These are phyloP conservation scores for Drosophila kohkoa DNA, from an alignment of 1,140 invertebrate species.

Conservation along the genomic window DNA sequence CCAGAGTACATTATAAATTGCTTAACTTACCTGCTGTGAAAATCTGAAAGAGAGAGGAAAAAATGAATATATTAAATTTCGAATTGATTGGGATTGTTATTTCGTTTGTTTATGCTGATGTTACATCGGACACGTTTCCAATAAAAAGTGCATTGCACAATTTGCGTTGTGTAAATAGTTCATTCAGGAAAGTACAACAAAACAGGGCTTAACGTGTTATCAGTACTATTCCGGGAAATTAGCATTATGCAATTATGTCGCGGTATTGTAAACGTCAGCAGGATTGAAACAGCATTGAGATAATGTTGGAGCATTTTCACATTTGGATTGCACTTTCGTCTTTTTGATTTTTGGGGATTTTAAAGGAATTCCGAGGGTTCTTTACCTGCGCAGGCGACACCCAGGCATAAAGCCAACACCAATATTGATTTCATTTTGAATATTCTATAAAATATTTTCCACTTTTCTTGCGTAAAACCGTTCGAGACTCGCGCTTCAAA, in stretches of 20 bases:
- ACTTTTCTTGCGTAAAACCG: conserved; percentile 47
- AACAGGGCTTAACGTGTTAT: neutral
- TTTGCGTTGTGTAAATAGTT: conserved; percentile 59
- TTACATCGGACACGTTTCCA: conserved; percentile 33
- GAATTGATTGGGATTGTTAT: neutral
- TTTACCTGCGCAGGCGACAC: conserved; percentile 77
- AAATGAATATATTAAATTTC: conserved; percentile 8
- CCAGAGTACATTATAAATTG: too few species aligned
- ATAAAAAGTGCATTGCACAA: conserved; percentile 53
- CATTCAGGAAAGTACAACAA: conserved; percentile 45
- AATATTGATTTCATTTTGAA: conserved; percentile 72
- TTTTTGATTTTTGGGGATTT: neutral
- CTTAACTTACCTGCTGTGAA: conserved; percentile 58
- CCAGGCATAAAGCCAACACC: conserved; percentile 74
- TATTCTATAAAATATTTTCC: conserved; percentile 25
- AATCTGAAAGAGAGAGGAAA: conserved; percentile 50
- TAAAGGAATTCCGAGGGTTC: conserved; percentile 17
- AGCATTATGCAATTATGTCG: conserved; percentile 12
- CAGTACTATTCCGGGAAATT: conserved; percentile 19
- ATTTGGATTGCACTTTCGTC: conserved; percentile 8
- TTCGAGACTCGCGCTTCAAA: conserved; percentile 58
- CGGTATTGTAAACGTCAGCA: neutral
- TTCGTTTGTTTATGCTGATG: conserved; percentile 6
- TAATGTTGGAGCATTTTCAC: neutral
- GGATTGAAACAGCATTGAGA: neutral